These are phyloP conservation scores for Rhynchopsitta pachyrhyncha DNA, from an alignment of 2,113 vertebrate genomes.

Conservation along the genomic window DNA sequence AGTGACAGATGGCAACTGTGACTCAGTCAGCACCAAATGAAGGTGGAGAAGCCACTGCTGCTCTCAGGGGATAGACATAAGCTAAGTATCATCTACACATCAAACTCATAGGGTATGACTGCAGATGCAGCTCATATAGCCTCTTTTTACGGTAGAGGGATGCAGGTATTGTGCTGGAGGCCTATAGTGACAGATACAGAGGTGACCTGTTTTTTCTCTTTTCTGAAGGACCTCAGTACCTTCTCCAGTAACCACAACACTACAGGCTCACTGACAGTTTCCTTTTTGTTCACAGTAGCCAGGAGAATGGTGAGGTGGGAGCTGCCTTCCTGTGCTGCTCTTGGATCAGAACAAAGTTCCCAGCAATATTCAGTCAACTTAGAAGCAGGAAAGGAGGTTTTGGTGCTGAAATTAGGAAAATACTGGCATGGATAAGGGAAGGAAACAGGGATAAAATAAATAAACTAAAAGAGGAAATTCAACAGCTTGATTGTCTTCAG, in stretches of 20 bases:
- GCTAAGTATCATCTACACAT: not conserved
- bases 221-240: not conserved
- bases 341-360: not conserved
- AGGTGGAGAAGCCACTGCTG: not conserved
- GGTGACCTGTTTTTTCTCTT: not conserved
- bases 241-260: not conserved
- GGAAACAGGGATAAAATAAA: not conserved
- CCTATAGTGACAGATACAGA: not conserved
- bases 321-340: not conserved
- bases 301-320: not conserved
- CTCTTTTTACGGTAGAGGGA: not conserved
- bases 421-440: not conserved
- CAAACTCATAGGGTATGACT: not conserved
- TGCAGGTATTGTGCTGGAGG: not conserved
- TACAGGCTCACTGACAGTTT: not conserved
- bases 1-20: not conserved
- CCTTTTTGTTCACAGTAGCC: not conserved
- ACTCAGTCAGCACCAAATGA: not conserved
- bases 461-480: not conserved
- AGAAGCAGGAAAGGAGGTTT: not conserved
- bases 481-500: not conserved
- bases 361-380: not conserved
- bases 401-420: not conserved
- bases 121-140: not conserved
- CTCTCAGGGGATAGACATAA: not conserved